phyloP scores from a whole-genome alignment of 2,888 invertebrate species.

The Cyrtodaria siliqua region DNA sequence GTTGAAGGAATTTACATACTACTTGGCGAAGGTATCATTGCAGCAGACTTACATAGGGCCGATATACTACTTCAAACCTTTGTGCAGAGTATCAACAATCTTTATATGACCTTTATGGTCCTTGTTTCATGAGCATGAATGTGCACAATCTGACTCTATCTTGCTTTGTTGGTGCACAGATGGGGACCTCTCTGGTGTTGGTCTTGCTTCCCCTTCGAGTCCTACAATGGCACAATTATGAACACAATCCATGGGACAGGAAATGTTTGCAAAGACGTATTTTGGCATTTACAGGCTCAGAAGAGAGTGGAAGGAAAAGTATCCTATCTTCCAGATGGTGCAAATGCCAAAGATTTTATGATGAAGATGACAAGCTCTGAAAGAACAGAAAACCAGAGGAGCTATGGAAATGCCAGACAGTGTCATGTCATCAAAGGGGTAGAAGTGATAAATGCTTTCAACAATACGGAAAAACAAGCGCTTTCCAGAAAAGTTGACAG shows the following conservation, averaged over 20 bases:
- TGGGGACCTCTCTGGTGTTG: constrained; percentile 66
- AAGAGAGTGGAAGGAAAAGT: constrained; percentile 16
- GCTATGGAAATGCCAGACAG: background rate
- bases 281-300: constrained; percentile 57
- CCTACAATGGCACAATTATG: constrained; percentile 57
- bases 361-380: background rate
- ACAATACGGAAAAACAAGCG: background rate
- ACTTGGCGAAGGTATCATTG: constrained; percentile 13
- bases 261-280: constrained; percentile 53
- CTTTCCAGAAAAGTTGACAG: background rate
- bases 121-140: constrained; percentile 36
- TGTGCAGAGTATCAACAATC: background rate
- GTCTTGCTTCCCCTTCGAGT: constrained; percentile 64
- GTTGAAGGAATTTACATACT: constrained; percentile 13
- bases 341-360: background rate
- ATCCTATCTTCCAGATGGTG: background rate
- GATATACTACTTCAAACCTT: background rate
- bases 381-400: background rate
- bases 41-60: constrained; percentile 4
- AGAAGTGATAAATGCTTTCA: background rate
- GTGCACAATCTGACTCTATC: constrained; percentile 53
- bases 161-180: constrained; percentile 36
- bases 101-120: background rate
- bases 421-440: background rate
- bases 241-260: constrained; percentile 55